Base-by-base conservation (phyloP, 92 coral and sea anemone genomes). In the Virgularia gustaviana region DNA sequence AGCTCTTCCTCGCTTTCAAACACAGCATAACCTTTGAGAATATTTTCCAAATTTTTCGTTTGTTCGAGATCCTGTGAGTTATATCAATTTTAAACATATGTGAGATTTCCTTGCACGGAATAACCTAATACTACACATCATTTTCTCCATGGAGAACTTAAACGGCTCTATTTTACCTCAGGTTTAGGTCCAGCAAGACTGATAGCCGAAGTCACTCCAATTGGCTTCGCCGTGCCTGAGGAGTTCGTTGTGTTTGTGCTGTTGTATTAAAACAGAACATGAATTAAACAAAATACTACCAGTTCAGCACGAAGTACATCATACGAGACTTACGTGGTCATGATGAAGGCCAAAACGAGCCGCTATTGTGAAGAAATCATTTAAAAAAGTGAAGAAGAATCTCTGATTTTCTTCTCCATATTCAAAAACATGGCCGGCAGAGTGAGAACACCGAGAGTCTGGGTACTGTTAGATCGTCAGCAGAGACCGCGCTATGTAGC, bases 161-260 rank as follows among this genome's bases (percentile, higher is more conserved):
- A n/a, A n/a, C n/a, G n/a, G n/a, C n/a, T n/a, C n/a, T n/a, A 39
- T 49, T 85, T 41, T 80, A 89, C 98, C 74, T 75, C 80, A 11
- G 92, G 87, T 73, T 89, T 92, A 6, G 98, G 98, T 45, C 66
- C 82, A 16, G 96, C 90, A 70, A 73, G 62, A 78, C 96, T 89
- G 49, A 92, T 92, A 16, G 98, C 85, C 44, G 96, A 89, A n/a
- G 98, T 92, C 22, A 92, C 89, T 22, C 98, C 98, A 79, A 71
- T 81, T 16, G 89, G 71, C 73, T 80, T 92, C 52, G 80, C 83
- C 39, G 85, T 75, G 63, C 60, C 16, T 6, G 72, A 18, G 71
- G 20, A 67, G 7, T 52, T 52, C 28, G 58, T 7, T 19, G 31
- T 11, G 34, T 52, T 66, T 27, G 33, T 25, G 49, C 33, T 35